Base-by-base conservation (phyloP, 2,888 invertebrate species). In the Drosophila dives region DNA sequence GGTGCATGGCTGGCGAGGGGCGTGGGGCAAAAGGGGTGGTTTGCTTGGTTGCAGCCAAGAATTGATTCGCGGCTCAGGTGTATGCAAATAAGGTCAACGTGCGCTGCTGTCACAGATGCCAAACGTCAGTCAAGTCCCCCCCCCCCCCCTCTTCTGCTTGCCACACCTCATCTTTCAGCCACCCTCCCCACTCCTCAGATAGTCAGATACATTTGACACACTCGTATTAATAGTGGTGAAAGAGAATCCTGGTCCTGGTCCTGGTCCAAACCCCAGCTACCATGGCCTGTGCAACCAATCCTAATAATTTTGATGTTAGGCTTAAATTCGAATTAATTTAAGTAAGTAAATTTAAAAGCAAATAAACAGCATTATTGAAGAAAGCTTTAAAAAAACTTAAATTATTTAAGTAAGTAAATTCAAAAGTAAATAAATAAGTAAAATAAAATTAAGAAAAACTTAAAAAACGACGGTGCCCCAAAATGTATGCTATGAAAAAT, bases 41-140 rank as follows among this genome's bases (percentile, higher is more conserved):
- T 33, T 26, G 58, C 36, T 32, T 56, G 56, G 29, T 29, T 40
- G 65, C 60, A 74, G 72, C 77, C 77, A 74, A 84, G 91, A 88
- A 90, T 88, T 91, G 90, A 90, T 89, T 87, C 86, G 88, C 81
- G 81, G 71, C 68, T 26, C 67, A 79, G 68, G 68, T 77, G 67
- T 73, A 90, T 77, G 87, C 89, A 91, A 91, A 87, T 87, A 90
- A 78, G 91, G 90, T 91, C 86, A 86, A 86, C 83, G 90, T 85
- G 90, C 81, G 84, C 80, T 75, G 76, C 80, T 59, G 67, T 64
- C 53, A 64, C 32, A 34, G 70, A 71, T 71, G 77, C 70, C 82
- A 79, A 85, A 79, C 68, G 83, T 84, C 74, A 84, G 79, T 72
- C 72, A 77, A 56, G 51, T 56, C 62, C 48, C 45, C 29, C 29